These are phyloP conservation scores for Poeciliopsis presidionis DNA, from an alignment of 2,797 vertebrate species.

Conservation along the genomic window DNA sequence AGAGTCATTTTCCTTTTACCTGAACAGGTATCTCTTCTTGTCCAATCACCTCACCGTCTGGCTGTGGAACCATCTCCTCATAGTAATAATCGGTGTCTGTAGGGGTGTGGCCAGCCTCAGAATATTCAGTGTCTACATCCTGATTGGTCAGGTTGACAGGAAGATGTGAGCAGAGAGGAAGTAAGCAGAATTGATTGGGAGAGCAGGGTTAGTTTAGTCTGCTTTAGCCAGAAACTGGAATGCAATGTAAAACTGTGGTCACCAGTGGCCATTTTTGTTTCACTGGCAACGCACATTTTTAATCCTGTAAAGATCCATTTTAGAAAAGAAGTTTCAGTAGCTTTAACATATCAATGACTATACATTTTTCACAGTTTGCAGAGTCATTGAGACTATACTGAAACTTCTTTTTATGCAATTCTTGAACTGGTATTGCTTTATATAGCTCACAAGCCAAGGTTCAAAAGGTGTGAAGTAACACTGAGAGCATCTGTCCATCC, in stretches of 20 bases:
- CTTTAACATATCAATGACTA: conserved; percentile 60
- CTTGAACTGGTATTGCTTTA: conserved; percentile 46
- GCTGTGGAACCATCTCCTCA: conserved; percentile 77
- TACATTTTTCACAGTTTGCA: conserved; percentile 61
- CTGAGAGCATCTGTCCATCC: conserved; percentile 61
- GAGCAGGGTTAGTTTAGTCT: conserved; percentile 78
- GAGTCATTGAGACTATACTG: conserved; percentile 56
- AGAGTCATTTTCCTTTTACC: conserved; percentile 74
- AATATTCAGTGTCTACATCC: conserved; percentile 83
- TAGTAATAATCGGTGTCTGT: conserved; percentile 85
- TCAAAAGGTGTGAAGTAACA: conserved; percentile 44
- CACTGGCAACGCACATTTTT: conserved; percentile 66
- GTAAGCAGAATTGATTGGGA: conserved; percentile 82
- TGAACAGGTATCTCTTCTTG: conserved; percentile 72
- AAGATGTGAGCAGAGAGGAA: conserved; percentile 74
- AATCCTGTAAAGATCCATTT: conserved; percentile 56
- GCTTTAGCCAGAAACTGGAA: conserved; percentile 73
- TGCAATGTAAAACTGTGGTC: conserved; percentile 65
- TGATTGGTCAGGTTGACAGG: conserved; percentile 80
- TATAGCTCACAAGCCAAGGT: conserved; percentile 60
- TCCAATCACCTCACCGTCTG: conserved; percentile 82
- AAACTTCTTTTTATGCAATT: conserved; percentile 68
- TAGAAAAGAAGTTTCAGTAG: conserved; percentile 68
- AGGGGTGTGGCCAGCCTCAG: conserved; percentile 84
- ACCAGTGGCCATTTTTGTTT: conserved; percentile 34